Evolutionary conservation across 2,888 invertebrate species (phyloP).

Genomic region (Rotaria macrura): DNA sequence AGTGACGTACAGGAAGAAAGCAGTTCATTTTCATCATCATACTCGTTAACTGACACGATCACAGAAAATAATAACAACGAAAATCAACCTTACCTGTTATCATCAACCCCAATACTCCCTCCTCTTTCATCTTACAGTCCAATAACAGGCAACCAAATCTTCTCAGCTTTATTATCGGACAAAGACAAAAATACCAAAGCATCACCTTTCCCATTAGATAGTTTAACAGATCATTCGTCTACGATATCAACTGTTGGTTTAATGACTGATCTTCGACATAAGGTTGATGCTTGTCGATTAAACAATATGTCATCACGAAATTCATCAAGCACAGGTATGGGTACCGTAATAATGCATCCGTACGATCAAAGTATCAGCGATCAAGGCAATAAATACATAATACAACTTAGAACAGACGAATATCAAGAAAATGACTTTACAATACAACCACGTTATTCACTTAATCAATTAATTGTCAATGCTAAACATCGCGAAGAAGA

Average conservation of each 20-base stretch:
- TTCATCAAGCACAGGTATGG: background rate
- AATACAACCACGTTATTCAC: background rate
- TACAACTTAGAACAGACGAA: constrained; percentile 9
- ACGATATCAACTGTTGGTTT: background rate
- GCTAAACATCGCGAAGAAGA: constrained; percentile 18
- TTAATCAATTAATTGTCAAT: background rate
- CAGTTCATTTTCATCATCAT: background rate
- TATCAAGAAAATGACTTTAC: background rate
- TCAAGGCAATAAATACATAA: background rate
- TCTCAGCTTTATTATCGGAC: background rate
- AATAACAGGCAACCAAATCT: background rate
- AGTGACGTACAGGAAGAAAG: background rate
- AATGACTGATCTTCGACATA: background rate
- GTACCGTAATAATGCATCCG: background rate
- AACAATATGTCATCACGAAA: background rate
- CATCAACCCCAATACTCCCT: background rate
- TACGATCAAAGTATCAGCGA: background rate
- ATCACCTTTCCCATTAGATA: background rate
- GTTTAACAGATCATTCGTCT: background rate
- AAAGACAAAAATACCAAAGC: background rate
- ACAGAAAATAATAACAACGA: background rate
- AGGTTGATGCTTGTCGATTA: background rate
- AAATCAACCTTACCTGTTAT: background rate
- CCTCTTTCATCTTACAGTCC: background rate
- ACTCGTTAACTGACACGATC: background rate